These are phyloP conservation scores for Monodelphis domestica DNA, from an alignment of 2,797 vertebrate species.

Conservation along the genomic window DNA sequence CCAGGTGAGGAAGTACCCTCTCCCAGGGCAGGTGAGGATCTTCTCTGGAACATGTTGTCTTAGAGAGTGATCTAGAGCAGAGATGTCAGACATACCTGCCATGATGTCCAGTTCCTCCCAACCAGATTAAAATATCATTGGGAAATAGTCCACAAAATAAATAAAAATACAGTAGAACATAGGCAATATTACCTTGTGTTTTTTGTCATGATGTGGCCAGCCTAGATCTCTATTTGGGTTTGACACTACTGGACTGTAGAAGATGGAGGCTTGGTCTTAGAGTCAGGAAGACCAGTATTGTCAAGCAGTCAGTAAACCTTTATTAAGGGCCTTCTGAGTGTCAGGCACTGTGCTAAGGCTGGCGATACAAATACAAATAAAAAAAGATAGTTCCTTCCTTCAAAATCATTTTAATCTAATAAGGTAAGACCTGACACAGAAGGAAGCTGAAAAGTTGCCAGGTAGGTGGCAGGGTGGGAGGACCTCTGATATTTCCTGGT, in stretches of 20 bases:
- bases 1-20: too few relatives aligned
- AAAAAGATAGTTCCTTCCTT: background rate
- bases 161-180: background rate
- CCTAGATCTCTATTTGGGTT: background rate
- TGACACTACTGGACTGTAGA: background rate
- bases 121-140: background rate
- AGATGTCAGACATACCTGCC: background rate
- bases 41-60: background rate
- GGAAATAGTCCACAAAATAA: background rate
- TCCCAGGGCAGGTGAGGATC: background rate
- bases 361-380: background rate
- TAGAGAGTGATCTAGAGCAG: background rate
- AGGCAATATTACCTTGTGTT: background rate
- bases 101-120: background rate
- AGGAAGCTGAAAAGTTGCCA: too few relatives aligned
- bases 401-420: background rate
- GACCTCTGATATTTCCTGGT: background rate
- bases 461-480: too few relatives aligned
- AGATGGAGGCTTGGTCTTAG: too few relatives aligned
- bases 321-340: background rate
- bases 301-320: background rate
- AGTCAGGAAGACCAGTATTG: background rate
- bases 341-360: too few relatives aligned
- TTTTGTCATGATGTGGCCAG: background rate
- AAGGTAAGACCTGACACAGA: background rate